phyloP scores from a whole-genome alignment of 1,140 invertebrate species.

The Pinna nobilis region DNA sequence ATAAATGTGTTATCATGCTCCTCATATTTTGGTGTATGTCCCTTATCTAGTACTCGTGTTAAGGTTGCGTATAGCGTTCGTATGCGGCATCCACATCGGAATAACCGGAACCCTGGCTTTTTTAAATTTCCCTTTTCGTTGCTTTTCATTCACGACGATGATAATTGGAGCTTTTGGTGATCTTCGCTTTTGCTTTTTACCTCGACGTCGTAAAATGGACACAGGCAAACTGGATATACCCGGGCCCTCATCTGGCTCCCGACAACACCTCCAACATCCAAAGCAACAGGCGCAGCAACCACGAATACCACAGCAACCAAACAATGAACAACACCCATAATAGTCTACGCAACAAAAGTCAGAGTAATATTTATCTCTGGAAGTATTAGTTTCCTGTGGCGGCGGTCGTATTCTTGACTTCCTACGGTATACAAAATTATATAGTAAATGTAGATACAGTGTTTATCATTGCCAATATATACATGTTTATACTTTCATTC shows the following conservation, averaged over 20 bases:
- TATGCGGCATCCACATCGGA: constrained; percentile 10
- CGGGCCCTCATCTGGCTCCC: constrained; percentile 13
- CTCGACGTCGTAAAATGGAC: constrained; percentile 3
- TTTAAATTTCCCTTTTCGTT: not conserved
- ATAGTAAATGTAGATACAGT: too few relatives aligned
- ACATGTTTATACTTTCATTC: too few relatives aligned
- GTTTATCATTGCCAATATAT: too few relatives aligned
- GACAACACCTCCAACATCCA: constrained; percentile 13
- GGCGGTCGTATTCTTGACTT: too few relatives aligned
- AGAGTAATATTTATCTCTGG: too few relatives aligned
- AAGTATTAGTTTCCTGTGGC: too few relatives aligned
- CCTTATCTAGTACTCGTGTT: constrained; percentile 20
- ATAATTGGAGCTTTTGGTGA: not conserved
- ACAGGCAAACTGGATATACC: constrained; percentile 15
- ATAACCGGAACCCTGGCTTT: not conserved
- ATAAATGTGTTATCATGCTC: too few relatives aligned
- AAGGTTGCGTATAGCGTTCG: not conserved
- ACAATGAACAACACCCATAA: constrained; percentile 17
- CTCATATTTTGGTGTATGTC: too few relatives aligned
- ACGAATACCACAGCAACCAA: constrained; percentile 4
- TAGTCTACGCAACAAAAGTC: constrained; percentile 15
- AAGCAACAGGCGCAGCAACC: constrained; percentile 12
- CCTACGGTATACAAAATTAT: too few relatives aligned
- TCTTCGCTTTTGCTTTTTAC: constrained; percentile 1
- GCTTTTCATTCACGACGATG: not conserved